Conservation (phyloP, 1,140 invertebrate species). For the Sipha flava region DNA sequence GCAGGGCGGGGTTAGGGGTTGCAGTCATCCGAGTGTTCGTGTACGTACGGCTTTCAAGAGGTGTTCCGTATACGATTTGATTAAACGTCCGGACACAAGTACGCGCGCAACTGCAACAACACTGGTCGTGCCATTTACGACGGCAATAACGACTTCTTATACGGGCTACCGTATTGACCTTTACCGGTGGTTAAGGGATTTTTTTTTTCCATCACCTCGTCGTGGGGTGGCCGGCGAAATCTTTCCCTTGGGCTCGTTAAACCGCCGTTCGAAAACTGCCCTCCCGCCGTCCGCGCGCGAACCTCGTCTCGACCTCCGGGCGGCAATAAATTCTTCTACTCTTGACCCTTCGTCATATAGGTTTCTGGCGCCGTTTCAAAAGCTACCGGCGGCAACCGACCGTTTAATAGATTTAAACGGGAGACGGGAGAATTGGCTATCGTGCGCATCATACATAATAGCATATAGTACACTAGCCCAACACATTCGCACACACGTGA, state of each 20-base stretch:
- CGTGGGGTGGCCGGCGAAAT: neutral
- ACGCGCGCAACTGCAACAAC: neutral
- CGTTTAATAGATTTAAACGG: conserved; percentile 29
- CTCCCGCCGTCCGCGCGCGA: neutral
- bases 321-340: conserved; percentile 12
- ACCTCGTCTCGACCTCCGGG: neutral
- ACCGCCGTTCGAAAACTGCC: conserved; percentile 1
- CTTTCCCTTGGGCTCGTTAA: conserved; percentile 29
- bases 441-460: neutral
- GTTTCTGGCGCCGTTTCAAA: conserved; percentile 14
- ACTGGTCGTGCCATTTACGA: neutral
- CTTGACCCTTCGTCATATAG: neutral
- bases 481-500: too few species aligned
- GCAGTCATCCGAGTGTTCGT: too few species aligned
- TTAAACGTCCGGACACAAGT: neutral
- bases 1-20: too few species aligned
- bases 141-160: neutral
- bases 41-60: too few species aligned
- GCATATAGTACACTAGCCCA: neutral
- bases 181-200: conserved; percentile 7
- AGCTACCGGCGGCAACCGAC: neutral
- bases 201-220: neutral
- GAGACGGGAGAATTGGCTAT: neutral
- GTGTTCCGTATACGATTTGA: too few species aligned
- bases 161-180: conserved; percentile 1